A percentile compares a stretch with the other conserved stretches of the same genome.
Conservation (phyloP, 2,888 invertebrate species). For the Thecocarcelia acutangulata region DNA sequence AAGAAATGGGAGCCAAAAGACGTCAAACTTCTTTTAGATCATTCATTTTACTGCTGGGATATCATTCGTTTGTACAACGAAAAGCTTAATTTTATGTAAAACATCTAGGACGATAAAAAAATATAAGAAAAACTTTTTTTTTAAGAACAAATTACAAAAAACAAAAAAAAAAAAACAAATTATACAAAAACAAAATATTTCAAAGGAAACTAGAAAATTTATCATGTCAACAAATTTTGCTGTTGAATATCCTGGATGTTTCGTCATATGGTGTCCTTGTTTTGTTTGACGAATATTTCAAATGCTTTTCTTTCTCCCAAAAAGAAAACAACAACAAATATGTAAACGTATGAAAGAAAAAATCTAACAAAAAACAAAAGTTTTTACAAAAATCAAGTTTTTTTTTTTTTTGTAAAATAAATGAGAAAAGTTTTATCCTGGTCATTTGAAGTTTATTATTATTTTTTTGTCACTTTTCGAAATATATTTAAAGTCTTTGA, state of each 20-base stretch:
- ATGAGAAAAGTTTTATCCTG: constrained; percentile 34
- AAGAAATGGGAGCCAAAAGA: too few relatives aligned
- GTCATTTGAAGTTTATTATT: constrained; percentile 25
- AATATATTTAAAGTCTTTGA: not conserved
- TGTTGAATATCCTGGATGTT: constrained; percentile 20
- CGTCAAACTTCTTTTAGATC: too few relatives aligned
- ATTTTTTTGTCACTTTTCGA: not conserved
- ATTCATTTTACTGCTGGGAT: too few relatives aligned
- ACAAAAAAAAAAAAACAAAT: not conserved
- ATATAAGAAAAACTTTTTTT: constrained; percentile 3
- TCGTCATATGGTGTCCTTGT: constrained; percentile 3
- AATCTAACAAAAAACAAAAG: not conserved
- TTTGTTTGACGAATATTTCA: not conserved
- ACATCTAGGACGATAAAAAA: constrained; percentile 12
- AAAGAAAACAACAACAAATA: not conserved
- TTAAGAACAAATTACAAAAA: not conserved
- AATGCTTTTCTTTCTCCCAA: not conserved
- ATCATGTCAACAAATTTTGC: constrained; percentile 37
- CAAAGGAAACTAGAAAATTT: constrained; percentile 10
- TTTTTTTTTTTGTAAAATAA: not conserved
- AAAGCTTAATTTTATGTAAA: constrained; percentile 45
- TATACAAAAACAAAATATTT: not conserved
- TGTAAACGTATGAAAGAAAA: not conserved
- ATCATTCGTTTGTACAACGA: not conserved
- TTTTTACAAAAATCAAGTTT: too few relatives aligned